Conservation (phyloP, 2,888 invertebrate genomes). For the Strigamia transsilvanica region DNA sequence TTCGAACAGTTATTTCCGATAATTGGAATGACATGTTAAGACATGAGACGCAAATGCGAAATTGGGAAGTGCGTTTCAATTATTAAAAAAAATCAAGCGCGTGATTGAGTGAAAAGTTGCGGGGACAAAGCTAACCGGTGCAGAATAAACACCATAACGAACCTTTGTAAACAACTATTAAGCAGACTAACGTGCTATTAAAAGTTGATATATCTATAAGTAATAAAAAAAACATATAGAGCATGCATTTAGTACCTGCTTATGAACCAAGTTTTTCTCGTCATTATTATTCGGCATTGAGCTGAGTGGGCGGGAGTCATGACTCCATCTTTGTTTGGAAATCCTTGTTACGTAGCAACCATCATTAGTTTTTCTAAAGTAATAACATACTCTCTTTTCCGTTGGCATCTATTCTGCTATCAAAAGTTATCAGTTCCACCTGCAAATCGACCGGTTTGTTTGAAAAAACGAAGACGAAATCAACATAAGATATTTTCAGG, state of each 20-base stretch:
- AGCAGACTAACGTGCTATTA: conserved; percentile 15
- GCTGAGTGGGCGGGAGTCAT: conserved; percentile 44
- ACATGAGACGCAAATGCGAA: no score
- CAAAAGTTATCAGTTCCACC: conserved; percentile 15
- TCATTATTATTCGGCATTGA: conserved; percentile 21
- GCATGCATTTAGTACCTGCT: conserved; percentile 22
- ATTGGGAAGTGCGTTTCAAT: no score
- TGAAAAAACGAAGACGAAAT: background rate
- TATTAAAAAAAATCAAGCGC: background rate
- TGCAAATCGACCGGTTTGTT: conserved; percentile 42
- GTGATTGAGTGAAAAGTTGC: background rate
- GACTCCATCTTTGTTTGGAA: conserved; percentile 49
- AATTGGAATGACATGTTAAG: no score
- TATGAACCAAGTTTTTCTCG: background rate
- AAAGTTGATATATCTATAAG: conserved; percentile 7
- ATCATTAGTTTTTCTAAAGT: conserved; percentile 40
- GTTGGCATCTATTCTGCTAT: conserved; percentile 21
- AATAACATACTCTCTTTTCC: conserved; percentile 25
- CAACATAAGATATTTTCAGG: background rate
- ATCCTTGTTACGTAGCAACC: conserved; percentile 24
- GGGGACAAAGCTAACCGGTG: background rate
- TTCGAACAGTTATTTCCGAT: no score
- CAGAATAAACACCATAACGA: conserved; percentile 6
- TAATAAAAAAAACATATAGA: background rate
- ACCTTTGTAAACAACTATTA: conserved; percentile 10